Base-by-base conservation (phyloP, 2,888 invertebrate species). In the Hypolimnas misippus region DNA sequence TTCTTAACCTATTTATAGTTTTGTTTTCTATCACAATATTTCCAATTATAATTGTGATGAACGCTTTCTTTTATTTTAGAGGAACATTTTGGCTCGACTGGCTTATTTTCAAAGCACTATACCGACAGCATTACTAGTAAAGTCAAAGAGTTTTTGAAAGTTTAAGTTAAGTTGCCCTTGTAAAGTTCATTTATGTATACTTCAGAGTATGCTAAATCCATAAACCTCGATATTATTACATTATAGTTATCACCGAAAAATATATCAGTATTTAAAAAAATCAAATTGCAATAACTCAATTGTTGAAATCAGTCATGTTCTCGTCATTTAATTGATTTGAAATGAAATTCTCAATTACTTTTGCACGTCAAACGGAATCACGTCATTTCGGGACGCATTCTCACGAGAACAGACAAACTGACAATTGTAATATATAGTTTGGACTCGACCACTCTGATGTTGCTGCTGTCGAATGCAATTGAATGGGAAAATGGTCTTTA, bases 291-390 rank as follows among this genome's bases (percentile, higher is more conserved):
- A 49, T 14, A 49, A 8, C 49, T 49, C 25, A 29, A 29, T 1
- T 14, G n/a, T 25, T 10, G 8, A 6, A 8, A 29, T 14, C 25
- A 29, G 14, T 40, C 38, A 14, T 54, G 29, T 49, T 35, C 33
- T 53, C 52, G 14, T 29, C 40, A 63, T 65, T 49, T 42, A 59
- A 56, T 49, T 49, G 40, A 59, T 31, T 55, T n/a, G 12, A 55
- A 61, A 65, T 66, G 58, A 50, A 58, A 54, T 44, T 57, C 62
- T 57, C 57, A 63, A 66, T 62, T 59, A 57, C 63, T 63, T 62
- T 40, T 50, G 31, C 53, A 69, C 67, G 81, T 83, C 84, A 76
- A 76, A 78, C 71, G 65, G 70, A 75, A 83, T 83, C 73, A 79
- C 74, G 74, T 80, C 78, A 76, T 73, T 67, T 66, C 68, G 61